A percentile compares a stretch with the other conserved stretches of the same genome.
Evolutionary conservation across 2,888 invertebrate genomes (phyloP).

Genomic region (Agrilus mali): DNA sequence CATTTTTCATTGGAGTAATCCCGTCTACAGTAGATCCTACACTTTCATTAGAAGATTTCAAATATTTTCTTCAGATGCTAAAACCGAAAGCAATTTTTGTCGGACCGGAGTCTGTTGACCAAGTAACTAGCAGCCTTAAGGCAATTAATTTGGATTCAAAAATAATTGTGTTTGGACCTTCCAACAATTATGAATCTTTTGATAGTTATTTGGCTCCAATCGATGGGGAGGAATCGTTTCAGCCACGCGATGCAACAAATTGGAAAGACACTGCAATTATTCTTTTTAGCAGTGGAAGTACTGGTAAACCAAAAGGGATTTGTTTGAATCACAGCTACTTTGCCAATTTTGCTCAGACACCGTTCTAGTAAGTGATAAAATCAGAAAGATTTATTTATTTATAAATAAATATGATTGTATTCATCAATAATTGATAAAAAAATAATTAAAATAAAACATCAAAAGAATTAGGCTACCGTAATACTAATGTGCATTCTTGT

Average conservation of each 20-base stretch:
- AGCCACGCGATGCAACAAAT: conserved; percentile 9
- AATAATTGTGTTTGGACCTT: conserved; percentile 22
- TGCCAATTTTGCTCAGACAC: neutral
- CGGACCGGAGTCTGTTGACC: conserved; percentile 10
- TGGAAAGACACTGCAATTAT: conserved; percentile 13
- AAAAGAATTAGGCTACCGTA: too few relatives aligned
- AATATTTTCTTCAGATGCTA: conserved; percentile 16
- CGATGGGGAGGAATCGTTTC: conserved; percentile 11
- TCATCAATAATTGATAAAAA: too few relatives aligned
- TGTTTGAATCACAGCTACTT: conserved; percentile 13
- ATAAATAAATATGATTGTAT: too few relatives aligned
- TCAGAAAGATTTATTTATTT: too few relatives aligned
- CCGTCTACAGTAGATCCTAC: conserved; percentile 21
- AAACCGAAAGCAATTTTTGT: conserved; percentile 20
- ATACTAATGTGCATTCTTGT: too few relatives aligned
- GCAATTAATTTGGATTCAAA: conserved; percentile 16
- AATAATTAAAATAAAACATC: too few relatives aligned
- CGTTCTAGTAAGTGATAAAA: too few relatives aligned
- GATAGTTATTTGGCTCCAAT: conserved; percentile 18
- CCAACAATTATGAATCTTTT: conserved; percentile 12
- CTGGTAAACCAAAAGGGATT: conserved; percentile 19
- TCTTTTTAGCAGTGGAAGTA: conserved; percentile 20
- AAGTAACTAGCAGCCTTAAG: conserved; percentile 13
- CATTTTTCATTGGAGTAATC: conserved; percentile 33
- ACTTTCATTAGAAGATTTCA: conserved; percentile 15